Base-by-base conservation (phyloP, 2,888 invertebrate genomes). In the Pristionchus fissidentatus region DNA sequence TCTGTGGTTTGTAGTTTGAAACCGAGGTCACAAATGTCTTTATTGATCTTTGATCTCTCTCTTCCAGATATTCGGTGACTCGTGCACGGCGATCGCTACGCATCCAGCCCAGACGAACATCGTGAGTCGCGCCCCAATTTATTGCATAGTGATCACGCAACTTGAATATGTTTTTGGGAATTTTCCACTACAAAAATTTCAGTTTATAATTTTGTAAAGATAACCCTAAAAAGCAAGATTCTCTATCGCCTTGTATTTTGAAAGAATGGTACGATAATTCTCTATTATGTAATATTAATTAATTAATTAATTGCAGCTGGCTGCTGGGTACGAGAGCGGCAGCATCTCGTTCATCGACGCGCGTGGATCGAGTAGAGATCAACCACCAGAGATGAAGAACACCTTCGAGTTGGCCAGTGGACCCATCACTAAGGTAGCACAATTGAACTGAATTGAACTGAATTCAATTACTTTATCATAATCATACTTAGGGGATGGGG, bases 61-160 rank as follows among this genome's bases (percentile, higher is more conserved):
- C n/a, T n/a, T n/a, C n/a, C 81, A 81, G 70, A 55, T 70, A 19
- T 29, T 83, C 38, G 57, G 57, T 13, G 90, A 89, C 49, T 83
- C 87, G 1, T 84, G 91, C 41, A 89, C 90, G 1, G 85, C 90
- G 0, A 73, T 91, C 26, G 87, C 86, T 35, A 84, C 87, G 10
- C 90, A 91, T 85, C 90, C 91, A 32, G 89, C 90, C 0, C 90
- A 91, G 84, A 86, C 88, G 4, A 90, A 91, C 85, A 82, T 91
- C 55, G 89, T 91, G 26, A 83, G 85, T 73, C 19, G 22, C 41
- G 66, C 15, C 41, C n/a, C 22, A n/a, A 22, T 2, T 38, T 8
- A 32, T 29, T 62, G 60, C 35, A 32, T 19, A 66, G 0, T 0
- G 5, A 1, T 57, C n/a, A 26, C n/a, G 57, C 26, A 26, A 26